Evolutionary conservation across 2,888 invertebrate species (phyloP).

Genomic region (Ophioninae sp.): DNA sequence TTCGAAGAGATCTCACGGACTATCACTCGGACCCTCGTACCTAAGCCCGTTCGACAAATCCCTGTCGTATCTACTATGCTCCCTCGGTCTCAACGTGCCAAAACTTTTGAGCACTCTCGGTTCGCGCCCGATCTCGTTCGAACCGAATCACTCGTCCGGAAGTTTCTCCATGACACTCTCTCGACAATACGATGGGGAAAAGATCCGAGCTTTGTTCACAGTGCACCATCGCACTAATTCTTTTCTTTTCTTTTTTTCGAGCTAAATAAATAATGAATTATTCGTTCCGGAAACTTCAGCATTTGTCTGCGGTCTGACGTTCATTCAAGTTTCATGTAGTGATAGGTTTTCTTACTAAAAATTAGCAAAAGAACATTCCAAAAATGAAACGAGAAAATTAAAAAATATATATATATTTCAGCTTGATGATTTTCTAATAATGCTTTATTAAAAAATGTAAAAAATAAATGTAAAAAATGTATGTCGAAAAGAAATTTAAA

Average conservation of each 20-base stretch:
- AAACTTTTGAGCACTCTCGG: slow-evolving; percentile 53
- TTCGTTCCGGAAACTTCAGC: background rate
- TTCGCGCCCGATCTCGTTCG: slow-evolving; percentile 7
- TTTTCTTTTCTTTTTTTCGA: background rate
- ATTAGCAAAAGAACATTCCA: background rate
- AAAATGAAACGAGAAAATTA: background rate
- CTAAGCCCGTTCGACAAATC: slow-evolving; percentile 54
- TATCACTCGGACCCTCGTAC: slow-evolving; percentile 26
- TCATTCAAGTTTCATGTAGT: background rate
- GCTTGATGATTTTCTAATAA: no score
- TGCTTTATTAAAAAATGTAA: no score
- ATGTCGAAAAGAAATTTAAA: no score
- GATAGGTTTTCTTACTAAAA: background rate
- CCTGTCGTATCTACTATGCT: slow-evolving; percentile 50
- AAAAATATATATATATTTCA: no score
- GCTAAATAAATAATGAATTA: slow-evolving; percentile 16
- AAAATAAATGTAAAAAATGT: background rate
- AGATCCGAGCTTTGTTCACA: background rate
- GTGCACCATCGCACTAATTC: background rate
- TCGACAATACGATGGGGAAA: slow-evolving; percentile 32
- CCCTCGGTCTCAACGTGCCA: slow-evolving; percentile 56
- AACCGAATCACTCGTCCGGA: slow-evolving; percentile 43
- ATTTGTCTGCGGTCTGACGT: background rate
- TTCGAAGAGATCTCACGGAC: slow-evolving; percentile 33
- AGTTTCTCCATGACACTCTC: slow-evolving; percentile 48